phyloP scores from a whole-genome alignment of 2,888 invertebrate genomes.

The Agrotis ipsilon region DNA sequence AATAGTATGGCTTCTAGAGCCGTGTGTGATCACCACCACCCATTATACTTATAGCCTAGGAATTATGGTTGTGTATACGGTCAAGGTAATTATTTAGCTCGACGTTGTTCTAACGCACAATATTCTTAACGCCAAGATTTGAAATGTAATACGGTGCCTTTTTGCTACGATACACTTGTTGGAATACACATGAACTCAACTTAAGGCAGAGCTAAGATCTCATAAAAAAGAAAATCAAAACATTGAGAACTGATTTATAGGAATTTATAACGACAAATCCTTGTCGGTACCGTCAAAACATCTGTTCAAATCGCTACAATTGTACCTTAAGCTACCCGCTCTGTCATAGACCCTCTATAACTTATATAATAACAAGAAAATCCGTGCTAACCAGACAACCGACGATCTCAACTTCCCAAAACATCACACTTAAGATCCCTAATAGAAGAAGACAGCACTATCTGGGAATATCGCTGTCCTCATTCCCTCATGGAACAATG shows the following conservation, averaged over 20 bases:
- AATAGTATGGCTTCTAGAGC: slow-evolving; percentile 2
- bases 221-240: background rate
- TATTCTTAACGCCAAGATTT: too few relatives aligned
- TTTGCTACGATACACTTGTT: too few relatives aligned
- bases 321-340: slow-evolving; percentile 31
- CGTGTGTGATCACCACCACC: background rate
- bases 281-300: slow-evolving; percentile 22
- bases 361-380: slow-evolving; percentile 53
- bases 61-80: too few relatives aligned
- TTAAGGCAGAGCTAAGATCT: too few relatives aligned
- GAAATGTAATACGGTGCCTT: too few relatives aligned
- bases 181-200: too few relatives aligned
- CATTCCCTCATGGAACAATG: slow-evolving; percentile 27
- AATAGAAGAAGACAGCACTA: slow-evolving; percentile 26
- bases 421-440: slow-evolving; percentile 46
- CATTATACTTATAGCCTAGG: too few relatives aligned
- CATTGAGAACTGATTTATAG: background rate
- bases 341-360: slow-evolving; percentile 38
- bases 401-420: slow-evolving; percentile 35
- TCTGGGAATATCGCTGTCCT: background rate
- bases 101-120: too few relatives aligned
- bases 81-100: too few relatives aligned
- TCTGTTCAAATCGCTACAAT: slow-evolving; percentile 25
- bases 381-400: slow-evolving; percentile 49
- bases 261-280: background rate